Base-by-base conservation (phyloP, 1,140 invertebrate species). In the Leucophenga varia region DNA sequence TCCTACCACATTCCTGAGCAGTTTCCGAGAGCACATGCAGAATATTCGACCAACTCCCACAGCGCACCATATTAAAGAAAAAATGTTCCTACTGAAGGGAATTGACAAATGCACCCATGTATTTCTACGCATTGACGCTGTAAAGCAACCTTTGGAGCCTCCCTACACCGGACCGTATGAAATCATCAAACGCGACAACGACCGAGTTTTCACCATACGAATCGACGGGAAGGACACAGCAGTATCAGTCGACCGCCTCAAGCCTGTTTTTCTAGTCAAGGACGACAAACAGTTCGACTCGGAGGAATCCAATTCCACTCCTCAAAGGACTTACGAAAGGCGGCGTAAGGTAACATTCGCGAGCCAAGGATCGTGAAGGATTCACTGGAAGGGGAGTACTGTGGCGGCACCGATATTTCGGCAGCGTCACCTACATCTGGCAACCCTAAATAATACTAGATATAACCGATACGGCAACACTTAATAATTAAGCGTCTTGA, bases 111-210 rank as follows among this genome's bases (percentile, higher is more conserved):
- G 10, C n/a, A n/a, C 19, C 9, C 38, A 41, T 28, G 38, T 41
- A 1, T 41, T 41, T 28, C 2, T 41, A 2, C 9, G 38, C 8
- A 4, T n/a, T 2, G 38, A 41, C 20, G 19, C 7, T 25, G 20
- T 41, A 21, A 43, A 32, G 13, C 18, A 30, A 31, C 25, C 25
- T 9, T 20, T 43, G 12, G 40, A 43, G 18, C 13, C 40, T 6
- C 40, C 38, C 2, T 41, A 41, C 13, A 43, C 5, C 28, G 25
- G 28, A 17, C 28, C 28, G 16, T 43, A 30, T 31, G 16, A 43
- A 43, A 14, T 31, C 3, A 25, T 43, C 16, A 18, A 43, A 3
- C 28, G 18, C 18, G 9, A 30, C 13, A 30, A 14, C 17, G 40
- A 43, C 4, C 3, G 22, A 31, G 28, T 43, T 5, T 32, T 43